Evolutionary conservation across 2,888 invertebrate species (phyloP), one percentile per base, ranked within the genome.

Genomic region (Gasteruption jaculator): DNA sequence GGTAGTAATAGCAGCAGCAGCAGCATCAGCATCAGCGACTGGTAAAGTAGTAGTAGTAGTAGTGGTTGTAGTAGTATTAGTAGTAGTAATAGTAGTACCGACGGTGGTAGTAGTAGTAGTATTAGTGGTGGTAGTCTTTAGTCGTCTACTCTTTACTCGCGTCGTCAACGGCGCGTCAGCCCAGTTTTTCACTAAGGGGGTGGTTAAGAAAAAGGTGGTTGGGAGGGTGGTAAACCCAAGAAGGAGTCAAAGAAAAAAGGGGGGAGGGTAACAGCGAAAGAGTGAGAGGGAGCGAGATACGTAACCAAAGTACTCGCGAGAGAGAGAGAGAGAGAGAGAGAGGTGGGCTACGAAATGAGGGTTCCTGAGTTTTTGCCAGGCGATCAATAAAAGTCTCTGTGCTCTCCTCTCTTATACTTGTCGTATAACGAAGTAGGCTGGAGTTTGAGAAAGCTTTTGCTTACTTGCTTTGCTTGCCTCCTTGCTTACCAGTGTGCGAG

Each of bases 331-430:
- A 50, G 56, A 56, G 68, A 60, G 53, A 63, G 66, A 67, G 68
- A 68, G 56, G 68, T 67, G 65, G 62, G 65, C 68, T 63, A 68
- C 66, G 63, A 69, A 69, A 70, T 70, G 70, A 69, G 69, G 70
- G 70, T 69, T 69, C 64, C 65, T 64, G 67, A 69, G 68, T 70
- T 70, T 70, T 70, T 70, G 69, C 70, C 65, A 63, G 64, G 58
- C 70, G 70, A 69, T 69, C 70, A 70, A 70, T 69, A 69, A 70
- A 70, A 70, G 65, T 68, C 68, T 68, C 67, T 62, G 65, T 65
- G 68, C 68, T 66, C 57, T 58, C 60, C 64, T 61, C 27, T 33
- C 61, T 61, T 63, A 63, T 66, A 67, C 65, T 65, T 67, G 65
- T 65, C 67, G 61, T 65, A 63, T 68, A 68, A 66, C 67, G 67